Percentiles rank a stretch among this genome's conserved stretches.
These are phyloP conservation scores for Enteromius fasciolatus DNA, from an alignment of 2,797 vertebrate genomes.

Conservation along the genomic window DNA sequence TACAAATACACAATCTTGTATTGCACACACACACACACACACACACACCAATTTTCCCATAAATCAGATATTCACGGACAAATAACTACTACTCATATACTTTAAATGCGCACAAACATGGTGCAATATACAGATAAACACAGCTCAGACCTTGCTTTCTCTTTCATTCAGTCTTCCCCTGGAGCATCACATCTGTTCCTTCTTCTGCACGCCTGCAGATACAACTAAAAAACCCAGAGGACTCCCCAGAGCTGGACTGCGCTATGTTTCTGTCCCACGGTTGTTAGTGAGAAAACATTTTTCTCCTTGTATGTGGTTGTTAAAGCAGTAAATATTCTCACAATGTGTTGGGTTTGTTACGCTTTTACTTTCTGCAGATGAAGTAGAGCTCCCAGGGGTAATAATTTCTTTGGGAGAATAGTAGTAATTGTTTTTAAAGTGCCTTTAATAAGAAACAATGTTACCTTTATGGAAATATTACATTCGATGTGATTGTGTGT, in stretches of 20 bases:
- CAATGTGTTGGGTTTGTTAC: background rate
- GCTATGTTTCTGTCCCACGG: constrained; percentile 4
- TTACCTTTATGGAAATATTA: background rate
- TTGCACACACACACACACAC: too few relatives aligned
- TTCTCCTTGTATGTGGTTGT: background rate
- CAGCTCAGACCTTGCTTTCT: background rate
- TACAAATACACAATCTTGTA: too few relatives aligned
- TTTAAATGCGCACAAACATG: background rate
- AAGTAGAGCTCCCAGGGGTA: background rate
- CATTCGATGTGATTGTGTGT: background rate
- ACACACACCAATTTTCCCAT: background rate
- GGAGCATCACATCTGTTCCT: constrained; percentile 37
- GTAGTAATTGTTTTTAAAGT: background rate
- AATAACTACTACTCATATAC: background rate
- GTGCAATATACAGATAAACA: constrained; percentile 20
- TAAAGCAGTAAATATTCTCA: constrained; percentile 6
- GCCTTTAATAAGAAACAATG: background rate
- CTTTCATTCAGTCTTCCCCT: constrained; percentile 24
- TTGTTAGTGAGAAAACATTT: background rate
- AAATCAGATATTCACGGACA: background rate
- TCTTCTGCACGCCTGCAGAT: background rate
- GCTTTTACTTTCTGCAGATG: background rate
- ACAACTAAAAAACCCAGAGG: background rate
- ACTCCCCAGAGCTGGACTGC: background rate
- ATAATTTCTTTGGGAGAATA: background rate